These are phyloP conservation scores for Timema podura DNA, from an alignment of 2,888 invertebrate genomes.

Conservation along the genomic window DNA sequence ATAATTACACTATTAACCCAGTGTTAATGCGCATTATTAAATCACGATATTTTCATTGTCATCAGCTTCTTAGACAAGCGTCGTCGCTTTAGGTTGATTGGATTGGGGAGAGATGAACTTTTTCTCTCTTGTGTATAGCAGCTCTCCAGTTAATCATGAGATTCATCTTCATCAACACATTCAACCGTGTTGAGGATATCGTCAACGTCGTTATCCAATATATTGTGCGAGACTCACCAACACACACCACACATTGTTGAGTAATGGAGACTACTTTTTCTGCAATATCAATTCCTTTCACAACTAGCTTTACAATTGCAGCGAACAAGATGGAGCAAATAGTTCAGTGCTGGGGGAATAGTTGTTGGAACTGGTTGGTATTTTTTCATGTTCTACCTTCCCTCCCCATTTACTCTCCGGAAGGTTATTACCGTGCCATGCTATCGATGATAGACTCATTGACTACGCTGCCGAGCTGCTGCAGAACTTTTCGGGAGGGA, in stretches of 20 bases:
- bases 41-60: neutral
- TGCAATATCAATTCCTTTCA: constrained; percentile 10
- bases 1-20: neutral
- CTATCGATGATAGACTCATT: constrained; percentile 7
- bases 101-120: neutral
- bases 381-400: neutral
- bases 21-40: neutral
- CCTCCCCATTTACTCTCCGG: neutral
- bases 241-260: constrained; percentile 13
- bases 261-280: constrained; percentile 1
- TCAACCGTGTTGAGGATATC: neutral
- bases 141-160: constrained; percentile 7
- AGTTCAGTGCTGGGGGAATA: constrained; percentile 4
- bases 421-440: constrained; percentile 5
- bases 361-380: constrained; percentile 1
- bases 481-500: neutral
- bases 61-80: neutral
- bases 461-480: constrained; percentile 8
- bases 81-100: constrained; percentile 7
- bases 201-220: neutral
- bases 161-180: constrained; percentile 12
- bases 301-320: constrained; percentile 7
- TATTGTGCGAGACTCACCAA: constrained; percentile 1
- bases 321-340: constrained; percentile 14
- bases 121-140: neutral